phyloP scores from a whole-genome alignment of 2,113 vertebrate species.

The Amia ocellicauda region DNA sequence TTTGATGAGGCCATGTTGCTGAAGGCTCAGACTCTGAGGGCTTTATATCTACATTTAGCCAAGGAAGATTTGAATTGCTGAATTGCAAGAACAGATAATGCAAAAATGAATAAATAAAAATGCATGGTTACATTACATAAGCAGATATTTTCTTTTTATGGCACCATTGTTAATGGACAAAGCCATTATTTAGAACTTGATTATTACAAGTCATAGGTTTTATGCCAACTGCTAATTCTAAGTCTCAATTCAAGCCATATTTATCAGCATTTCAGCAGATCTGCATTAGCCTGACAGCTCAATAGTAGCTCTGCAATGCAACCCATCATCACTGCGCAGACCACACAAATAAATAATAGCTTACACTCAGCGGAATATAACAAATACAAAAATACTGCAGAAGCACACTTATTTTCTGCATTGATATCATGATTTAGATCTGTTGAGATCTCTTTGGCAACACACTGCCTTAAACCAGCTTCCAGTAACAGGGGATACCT shows the following conservation, averaged over 20 bases:
- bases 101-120: neutral
- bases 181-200: neutral
- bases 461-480: too few species aligned
- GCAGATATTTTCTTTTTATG: neutral
- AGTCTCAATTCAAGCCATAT: neutral
- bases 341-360: neutral
- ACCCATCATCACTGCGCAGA: neutral
- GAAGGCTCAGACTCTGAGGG: too few species aligned
- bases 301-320: neutral
- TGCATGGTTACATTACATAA: neutral
- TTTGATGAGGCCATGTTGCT: too few species aligned
- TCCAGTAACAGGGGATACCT: too few species aligned
- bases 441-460: too few species aligned
- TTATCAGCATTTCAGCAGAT: neutral
- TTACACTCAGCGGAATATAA: neutral
- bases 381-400: too few species aligned
- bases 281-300: neutral
- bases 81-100: neutral
- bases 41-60: too few species aligned
- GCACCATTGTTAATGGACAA: neutral
- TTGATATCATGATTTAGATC: too few species aligned
- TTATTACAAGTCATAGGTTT: neutral
- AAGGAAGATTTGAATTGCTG: too few species aligned
- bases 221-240: conserved; percentile 1
- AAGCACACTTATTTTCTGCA: too few species aligned